phyloP scores from a whole-genome alignment of 2,797 vertebrate species.

The Silurus aristotelis region DNA sequence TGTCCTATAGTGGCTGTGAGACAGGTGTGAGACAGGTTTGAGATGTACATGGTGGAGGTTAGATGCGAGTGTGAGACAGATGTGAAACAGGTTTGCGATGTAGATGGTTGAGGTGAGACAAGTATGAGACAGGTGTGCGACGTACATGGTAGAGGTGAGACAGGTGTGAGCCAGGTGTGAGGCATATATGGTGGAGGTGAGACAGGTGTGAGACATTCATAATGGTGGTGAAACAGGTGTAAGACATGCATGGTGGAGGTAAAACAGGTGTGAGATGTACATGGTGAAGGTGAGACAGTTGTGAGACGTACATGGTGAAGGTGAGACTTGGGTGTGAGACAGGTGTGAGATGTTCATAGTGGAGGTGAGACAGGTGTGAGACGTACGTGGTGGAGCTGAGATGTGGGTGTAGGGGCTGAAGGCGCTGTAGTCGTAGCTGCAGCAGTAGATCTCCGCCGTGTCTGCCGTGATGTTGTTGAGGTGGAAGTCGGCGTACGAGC shows the following conservation, averaged over 20 bases:
- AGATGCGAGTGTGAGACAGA: slow-evolving; percentile 8
- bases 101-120: slow-evolving; percentile 4
- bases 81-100: background rate
- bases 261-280: background rate
- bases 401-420: slow-evolving; percentile 44
- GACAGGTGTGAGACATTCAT: background rate
- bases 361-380: background rate
- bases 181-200: background rate
- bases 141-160: background rate
- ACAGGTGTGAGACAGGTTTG: background rate
- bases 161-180: background rate
- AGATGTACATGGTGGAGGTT: slow-evolving; percentile 17
- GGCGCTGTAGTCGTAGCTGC: slow-evolving; percentile 52
- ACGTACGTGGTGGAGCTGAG: slow-evolving; percentile 31
- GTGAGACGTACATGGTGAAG: background rate
- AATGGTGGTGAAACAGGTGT: background rate
- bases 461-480: background rate
- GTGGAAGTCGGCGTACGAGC: slow-evolving; percentile 30
- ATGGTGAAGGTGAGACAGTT: background rate
- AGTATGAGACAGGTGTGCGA: background rate
- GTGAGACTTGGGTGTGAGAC: background rate
- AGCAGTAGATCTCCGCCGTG: slow-evolving; percentile 46
- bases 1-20: background rate
- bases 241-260: background rate
- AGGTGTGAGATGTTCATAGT: background rate